Conservation (phyloP, 2,888 invertebrate species). For the Oeneis ivallda region DNA sequence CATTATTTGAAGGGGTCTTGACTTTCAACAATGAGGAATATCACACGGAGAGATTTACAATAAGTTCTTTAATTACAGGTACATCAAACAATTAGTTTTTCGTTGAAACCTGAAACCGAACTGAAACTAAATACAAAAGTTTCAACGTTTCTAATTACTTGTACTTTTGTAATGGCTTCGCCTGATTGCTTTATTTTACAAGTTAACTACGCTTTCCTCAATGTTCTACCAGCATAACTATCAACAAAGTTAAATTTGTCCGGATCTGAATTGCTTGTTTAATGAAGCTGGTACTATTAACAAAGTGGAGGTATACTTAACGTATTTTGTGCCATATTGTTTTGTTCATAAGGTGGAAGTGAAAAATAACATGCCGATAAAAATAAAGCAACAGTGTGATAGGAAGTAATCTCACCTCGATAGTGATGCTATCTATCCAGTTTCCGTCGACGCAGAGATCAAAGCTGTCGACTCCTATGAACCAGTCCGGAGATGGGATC, state of each 20-base stretch:
- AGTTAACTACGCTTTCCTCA: background rate
- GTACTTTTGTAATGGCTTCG: background rate
- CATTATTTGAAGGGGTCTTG: too few species aligned
- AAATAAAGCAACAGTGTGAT: too few species aligned
- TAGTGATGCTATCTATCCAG: constrained; percentile 94
- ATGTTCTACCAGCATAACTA: constrained; percentile 4
- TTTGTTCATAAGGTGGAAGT: too few species aligned
- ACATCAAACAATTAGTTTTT: background rate
- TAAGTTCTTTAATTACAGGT: too few species aligned
- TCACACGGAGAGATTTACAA: too few species aligned
- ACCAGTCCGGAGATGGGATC: constrained; percentile 97
- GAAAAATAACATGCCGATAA: too few species aligned
- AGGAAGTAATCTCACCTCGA: constrained; percentile 83
- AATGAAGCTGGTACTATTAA: too few species aligned
- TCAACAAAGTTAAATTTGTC: background rate
- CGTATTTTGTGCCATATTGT: too few species aligned
- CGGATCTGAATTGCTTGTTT: background rate
- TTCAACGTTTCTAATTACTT: background rate
- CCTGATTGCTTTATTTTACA: constrained; percentile 7
- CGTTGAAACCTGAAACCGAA: background rate
- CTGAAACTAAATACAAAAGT: background rate
- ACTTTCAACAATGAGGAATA: too few species aligned
- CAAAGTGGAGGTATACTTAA: too few species aligned
- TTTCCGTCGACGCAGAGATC: constrained; percentile 95
- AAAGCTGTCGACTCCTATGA: constrained; percentile 94